Evolutionary conservation across 1,140 invertebrate species (phyloP), one percentile per base, ranked within the genome.

Genomic region (Harpegnathos saltator): DNA sequence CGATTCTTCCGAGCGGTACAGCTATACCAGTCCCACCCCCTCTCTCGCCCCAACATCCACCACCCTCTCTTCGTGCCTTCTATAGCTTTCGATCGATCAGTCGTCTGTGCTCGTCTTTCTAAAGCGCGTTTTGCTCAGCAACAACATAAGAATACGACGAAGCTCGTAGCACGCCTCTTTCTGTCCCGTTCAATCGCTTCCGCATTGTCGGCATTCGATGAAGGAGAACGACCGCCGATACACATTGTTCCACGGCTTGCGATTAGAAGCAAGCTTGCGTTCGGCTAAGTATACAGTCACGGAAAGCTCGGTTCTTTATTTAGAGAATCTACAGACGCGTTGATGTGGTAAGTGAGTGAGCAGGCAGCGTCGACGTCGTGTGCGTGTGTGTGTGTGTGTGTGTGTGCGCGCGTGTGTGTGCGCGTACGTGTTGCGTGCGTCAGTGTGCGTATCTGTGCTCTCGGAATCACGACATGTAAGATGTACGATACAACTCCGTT

Each of bases 1-100:
- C 85, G 87, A 89, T 89, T 87, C 82, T 78, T 85, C 62, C 75
- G 75, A 80, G 77, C 86, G 17, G 65, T 81, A 65, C 81, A 63
- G 69, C 61, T 58, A 80, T 69, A 59, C 73, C 50, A 50, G 44
- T 52, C 19, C 62, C 26, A 0, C 38, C 38, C 33, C n/a, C 15
- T 17, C 17, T 48, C 50, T 62, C 19, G 33, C 44, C 33, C 33
- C 33, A 17, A 17, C n/a, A 33, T n/a, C 33, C 17, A 0, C 38
- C 38, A 11, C 33, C 24, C n/a, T 19, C 19, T 33, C 50, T n/a
- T 62, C 19, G 33, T 22, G 1, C 29, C 29, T 17, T 56, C 24
- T 38, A 22, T n/a, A 69, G 19, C 44, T 58, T 56, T 65, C 77
- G 58, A 88, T 85, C 87, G 85, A 85, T 87, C 82, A 69, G 61